phyloP scores from a whole-genome alignment of 2,113 vertebrate genomes.

The Bagarius yarrelli region DNA sequence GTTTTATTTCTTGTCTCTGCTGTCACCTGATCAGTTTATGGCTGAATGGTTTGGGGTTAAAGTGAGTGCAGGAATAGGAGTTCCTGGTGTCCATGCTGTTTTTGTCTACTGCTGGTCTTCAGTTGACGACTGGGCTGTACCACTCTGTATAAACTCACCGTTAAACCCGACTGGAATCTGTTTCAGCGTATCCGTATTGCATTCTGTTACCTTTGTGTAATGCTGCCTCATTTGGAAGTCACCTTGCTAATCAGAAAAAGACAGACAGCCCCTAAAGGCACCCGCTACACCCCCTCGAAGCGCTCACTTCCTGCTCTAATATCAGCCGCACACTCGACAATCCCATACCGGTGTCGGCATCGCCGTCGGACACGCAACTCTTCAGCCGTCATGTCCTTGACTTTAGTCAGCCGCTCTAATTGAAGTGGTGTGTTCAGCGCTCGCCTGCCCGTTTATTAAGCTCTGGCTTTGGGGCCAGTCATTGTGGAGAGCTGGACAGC shows the following conservation, averaged over 20 bases:
- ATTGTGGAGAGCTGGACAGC: constrained; percentile 47
- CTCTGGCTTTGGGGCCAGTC: constrained; percentile 45
- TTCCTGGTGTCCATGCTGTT: neutral
- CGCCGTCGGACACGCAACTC: constrained; percentile 26
- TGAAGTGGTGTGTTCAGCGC: constrained; percentile 41
- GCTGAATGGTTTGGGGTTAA: neutral
- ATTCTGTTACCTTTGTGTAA: constrained; percentile 91
- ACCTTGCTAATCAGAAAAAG: constrained; percentile 96
- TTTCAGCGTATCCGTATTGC: neutral
- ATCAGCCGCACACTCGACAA: constrained; percentile 37
- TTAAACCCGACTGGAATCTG: neutral
- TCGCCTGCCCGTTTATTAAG: constrained; percentile 45
- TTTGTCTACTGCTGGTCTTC: neutral
- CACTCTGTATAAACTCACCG: neutral
- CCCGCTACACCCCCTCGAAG: constrained; percentile 6
- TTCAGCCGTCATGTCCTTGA: constrained; percentile 45
- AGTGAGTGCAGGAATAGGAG: neutral
- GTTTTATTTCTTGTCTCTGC: neutral
- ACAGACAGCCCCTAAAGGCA: constrained; percentile 32
- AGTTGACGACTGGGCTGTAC: neutral
- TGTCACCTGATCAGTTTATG: neutral
- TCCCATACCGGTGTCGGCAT: constrained; percentile 8
- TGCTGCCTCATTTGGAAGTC: constrained; percentile 97
- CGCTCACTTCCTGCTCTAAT: constrained; percentile 28
- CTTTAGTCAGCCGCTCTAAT: constrained; percentile 43